Percentiles rank a stretch among this genome's conserved stretches.
Evolutionary conservation across 2,888 invertebrate species (phyloP).

Genomic region (Ophion ventricosus): DNA sequence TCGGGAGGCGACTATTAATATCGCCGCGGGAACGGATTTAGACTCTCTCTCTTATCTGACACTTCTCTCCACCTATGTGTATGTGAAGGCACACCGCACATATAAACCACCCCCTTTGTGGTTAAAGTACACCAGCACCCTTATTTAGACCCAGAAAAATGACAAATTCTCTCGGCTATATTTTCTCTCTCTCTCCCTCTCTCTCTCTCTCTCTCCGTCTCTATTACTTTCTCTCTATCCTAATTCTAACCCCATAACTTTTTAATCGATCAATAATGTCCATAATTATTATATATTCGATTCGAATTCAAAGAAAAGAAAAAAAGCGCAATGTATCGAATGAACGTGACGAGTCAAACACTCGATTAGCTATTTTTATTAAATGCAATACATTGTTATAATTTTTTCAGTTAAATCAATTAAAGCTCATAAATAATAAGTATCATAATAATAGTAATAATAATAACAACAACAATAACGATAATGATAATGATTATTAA

Average conservation of each 20-base stretch:
- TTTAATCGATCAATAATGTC: neutral
- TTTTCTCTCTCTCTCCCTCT: slow-evolving; percentile 26
- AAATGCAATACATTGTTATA: too few relatives aligned
- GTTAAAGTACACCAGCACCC: slow-evolving; percentile 74
- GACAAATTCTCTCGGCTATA: slow-evolving; percentile 43
- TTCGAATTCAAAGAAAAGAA: too few relatives aligned
- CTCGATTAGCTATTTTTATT: too few relatives aligned
- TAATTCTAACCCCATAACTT: neutral
- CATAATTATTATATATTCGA: neutral
- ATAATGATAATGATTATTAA: too few relatives aligned
- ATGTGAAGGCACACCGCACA: neutral
- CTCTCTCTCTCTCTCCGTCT: slow-evolving; percentile 34
- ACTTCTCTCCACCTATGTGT: slow-evolving; percentile 18
- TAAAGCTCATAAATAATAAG: too few relatives aligned
- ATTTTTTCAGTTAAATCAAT: too few relatives aligned
- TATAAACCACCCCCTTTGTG: slow-evolving; percentile 66
- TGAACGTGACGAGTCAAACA: too few relatives aligned
- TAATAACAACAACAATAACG: too few relatives aligned
- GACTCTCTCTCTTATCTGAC: slow-evolving; percentile 68
- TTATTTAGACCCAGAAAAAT: slow-evolving; percentile 70
- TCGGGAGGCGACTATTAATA: slow-evolving; percentile 81
- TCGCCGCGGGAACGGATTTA: slow-evolving; percentile 78
- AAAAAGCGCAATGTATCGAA: too few relatives aligned
- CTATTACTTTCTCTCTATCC: neutral
- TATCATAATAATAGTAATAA: too few relatives aligned